Conservation (phyloP, 2,888 invertebrate species). For the Epinotia bilunana region DNA sequence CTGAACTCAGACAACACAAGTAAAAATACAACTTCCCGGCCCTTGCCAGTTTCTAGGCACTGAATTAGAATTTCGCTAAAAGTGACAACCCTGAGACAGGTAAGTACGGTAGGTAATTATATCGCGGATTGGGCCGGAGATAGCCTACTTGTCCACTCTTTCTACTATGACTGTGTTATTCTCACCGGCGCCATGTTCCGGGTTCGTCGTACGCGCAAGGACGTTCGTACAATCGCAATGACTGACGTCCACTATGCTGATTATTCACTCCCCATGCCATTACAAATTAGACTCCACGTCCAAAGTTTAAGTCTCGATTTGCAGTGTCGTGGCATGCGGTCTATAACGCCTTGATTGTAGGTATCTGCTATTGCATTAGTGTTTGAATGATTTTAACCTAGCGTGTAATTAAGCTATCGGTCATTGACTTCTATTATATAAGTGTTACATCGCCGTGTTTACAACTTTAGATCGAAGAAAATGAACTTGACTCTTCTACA, state of each 20-base stretch:
- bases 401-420: slow-evolving; percentile 60
- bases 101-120: too few species aligned
- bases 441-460: slow-evolving; percentile 30
- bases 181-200: slow-evolving; percentile 63
- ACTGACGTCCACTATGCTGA: slow-evolving; percentile 50
- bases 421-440: slow-evolving; percentile 52
- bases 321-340: neutral
- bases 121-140: too few species aligned
- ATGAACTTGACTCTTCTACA: slow-evolving; percentile 23
- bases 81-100: too few species aligned
- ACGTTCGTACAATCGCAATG: slow-evolving; percentile 61
- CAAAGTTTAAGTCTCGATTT: slow-evolving; percentile 22
- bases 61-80: too few species aligned
- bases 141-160: too few species aligned
- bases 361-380: slow-evolving; percentile 17
- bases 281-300: slow-evolving; percentile 29
- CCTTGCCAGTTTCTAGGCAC: too few species aligned
- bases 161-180: slow-evolving; percentile 47
- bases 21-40: too few species aligned
- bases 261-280: slow-evolving; percentile 21
- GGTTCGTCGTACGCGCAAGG: slow-evolving; percentile 77
- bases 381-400: slow-evolving; percentile 38
- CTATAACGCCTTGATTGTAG: slow-evolving; percentile 17
- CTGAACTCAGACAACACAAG: too few species aligned
- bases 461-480: slow-evolving; percentile 30